These are phyloP conservation scores for Apistogramma diplotaenia DNA, from an alignment of 2,113 vertebrate species.

Conservation along the genomic window DNA sequence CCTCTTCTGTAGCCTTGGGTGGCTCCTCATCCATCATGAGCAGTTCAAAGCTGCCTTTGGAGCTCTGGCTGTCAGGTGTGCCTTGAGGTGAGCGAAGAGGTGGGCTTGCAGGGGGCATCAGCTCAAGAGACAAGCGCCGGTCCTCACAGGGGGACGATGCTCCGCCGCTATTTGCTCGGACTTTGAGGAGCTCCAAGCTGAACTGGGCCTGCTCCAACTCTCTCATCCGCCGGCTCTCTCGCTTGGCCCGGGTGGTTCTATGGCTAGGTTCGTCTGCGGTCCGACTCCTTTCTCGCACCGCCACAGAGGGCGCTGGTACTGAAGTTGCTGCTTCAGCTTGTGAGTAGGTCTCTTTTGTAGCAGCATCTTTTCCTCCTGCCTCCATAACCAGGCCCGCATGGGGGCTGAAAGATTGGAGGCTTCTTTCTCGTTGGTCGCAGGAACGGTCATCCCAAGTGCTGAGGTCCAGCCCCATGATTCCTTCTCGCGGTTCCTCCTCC, in stretches of 20 bases:
- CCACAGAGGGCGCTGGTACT: constrained; percentile 22
- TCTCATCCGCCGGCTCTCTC: constrained; percentile 93
- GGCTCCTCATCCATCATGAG: constrained; percentile 81
- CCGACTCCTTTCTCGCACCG: constrained; percentile 83
- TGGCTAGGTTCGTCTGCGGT: constrained; percentile 86
- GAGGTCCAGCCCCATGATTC: constrained; percentile 82
- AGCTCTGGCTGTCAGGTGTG: constrained; percentile 92
- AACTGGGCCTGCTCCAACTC: constrained; percentile 97
- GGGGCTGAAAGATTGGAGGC: constrained; percentile 66
- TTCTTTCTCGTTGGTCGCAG: constrained; percentile 77
- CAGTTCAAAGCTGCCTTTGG: constrained; percentile 91
- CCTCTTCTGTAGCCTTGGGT: constrained; percentile 69
- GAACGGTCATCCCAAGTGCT: constrained; percentile 85
- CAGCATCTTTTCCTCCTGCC: constrained; percentile 7
- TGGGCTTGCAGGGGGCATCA: constrained; percentile 70
- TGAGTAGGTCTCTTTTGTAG: background rate
- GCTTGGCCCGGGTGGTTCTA: constrained; percentile 91
- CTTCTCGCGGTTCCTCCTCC: constrained; percentile 39
- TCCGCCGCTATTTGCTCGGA: constrained; percentile 82
- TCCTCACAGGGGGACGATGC: constrained; percentile 87
- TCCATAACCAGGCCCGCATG: constrained; percentile 52
- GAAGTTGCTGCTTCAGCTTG: background rate
- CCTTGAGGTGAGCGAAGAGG: constrained; percentile 81
- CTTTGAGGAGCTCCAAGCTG: constrained; percentile 94
- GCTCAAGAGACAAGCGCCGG: constrained; percentile 83